Conservation (phyloP, 1,140 invertebrate species). For the Zaprionus nigranus region DNA sequence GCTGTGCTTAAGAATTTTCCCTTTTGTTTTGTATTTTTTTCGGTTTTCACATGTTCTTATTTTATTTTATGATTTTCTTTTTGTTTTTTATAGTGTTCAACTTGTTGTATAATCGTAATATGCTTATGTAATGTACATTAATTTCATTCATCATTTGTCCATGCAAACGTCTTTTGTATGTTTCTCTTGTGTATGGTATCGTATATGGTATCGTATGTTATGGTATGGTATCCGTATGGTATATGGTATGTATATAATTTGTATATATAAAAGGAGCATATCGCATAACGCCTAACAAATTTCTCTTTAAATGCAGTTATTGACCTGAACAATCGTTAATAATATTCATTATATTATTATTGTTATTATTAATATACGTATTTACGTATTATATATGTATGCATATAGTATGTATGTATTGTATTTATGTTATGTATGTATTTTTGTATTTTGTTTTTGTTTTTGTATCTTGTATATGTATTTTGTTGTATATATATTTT, state of each 20-base stretch:
- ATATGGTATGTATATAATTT: slow-evolving; percentile 42
- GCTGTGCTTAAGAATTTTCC: slow-evolving; percentile 34
- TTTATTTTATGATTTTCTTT: slow-evolving; percentile 2
- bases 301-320: slow-evolving; percentile 77
- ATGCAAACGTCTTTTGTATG: slow-evolving; percentile 52
- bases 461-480: slow-evolving; percentile 32
- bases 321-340: slow-evolving; percentile 76
- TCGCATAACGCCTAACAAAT: slow-evolving; percentile 68
- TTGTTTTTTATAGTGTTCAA: neutral
- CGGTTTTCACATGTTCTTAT: neutral
- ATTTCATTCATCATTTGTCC: slow-evolving; percentile 40
- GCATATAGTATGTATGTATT: slow-evolving; percentile 45
- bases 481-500: slow-evolving; percentile 8
- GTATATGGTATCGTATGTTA: slow-evolving; percentile 36
- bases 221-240: slow-evolving; percentile 44
- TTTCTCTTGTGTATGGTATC: slow-evolving; percentile 30
- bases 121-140: slow-evolving; percentile 54
- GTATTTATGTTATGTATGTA: slow-evolving; percentile 25
- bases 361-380: slow-evolving; percentile 32
- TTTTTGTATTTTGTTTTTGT: slow-evolving; percentile 37
- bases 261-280: slow-evolving; percentile 68
- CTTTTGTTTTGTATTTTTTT: slow-evolving; percentile 8
- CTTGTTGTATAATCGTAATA: slow-evolving; percentile 28
- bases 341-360: slow-evolving; percentile 34
- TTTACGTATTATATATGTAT: slow-evolving; percentile 37